Evolutionary conservation across 2,888 invertebrate species (phyloP), one percentile per base, ranked within the genome.

Genomic region (Plebejus anna): DNA sequence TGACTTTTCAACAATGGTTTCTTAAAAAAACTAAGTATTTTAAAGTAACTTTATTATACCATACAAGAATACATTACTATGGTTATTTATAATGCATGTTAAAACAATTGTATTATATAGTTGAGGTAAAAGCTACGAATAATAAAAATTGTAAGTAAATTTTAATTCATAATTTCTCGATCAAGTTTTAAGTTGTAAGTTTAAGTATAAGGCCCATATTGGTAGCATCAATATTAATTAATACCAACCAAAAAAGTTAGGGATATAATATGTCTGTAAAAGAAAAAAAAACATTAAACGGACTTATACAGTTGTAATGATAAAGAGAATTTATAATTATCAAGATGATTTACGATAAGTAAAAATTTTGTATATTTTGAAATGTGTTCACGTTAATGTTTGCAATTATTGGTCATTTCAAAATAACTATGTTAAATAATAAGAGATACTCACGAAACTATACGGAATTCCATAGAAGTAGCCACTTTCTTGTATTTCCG

Each of bases 401-500:
- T 7, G 42, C 9, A 42, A 7, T 2, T 9, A 2, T 42, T 9
- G 42, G 42, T 42, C 7, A 57, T 57, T 11, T n/a, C 13, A 59
- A 2, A 59, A 9, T 6, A 61, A 7, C 28, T 61, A 66, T 1
- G 22, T 9, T 32, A 4, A 4, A 4, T 11, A 32, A 11, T 22
- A 4, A 61, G 4, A 28, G 22, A 66, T 66, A 66, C 32, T 66
- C 16, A 66, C 66, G 5, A 66, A 66, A 66, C 36, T 66, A 66
- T 32, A 66, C 32, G 66, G 66, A 66, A 32, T 32, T 13, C 66
- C 66, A 36, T 4, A 36, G 36, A 13, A 32, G 11, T 36, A 32
- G 32, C 66, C 66, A 16, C 66, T 66, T 66, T 66, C 66, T 66
- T 66, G 13, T 32, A 66, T 66, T 66, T 66, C 36, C 4, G 13